These are phyloP conservation scores for Darevskia nairensis DNA, from an alignment of 2,797 vertebrate genomes.

Conservation along the genomic window DNA sequence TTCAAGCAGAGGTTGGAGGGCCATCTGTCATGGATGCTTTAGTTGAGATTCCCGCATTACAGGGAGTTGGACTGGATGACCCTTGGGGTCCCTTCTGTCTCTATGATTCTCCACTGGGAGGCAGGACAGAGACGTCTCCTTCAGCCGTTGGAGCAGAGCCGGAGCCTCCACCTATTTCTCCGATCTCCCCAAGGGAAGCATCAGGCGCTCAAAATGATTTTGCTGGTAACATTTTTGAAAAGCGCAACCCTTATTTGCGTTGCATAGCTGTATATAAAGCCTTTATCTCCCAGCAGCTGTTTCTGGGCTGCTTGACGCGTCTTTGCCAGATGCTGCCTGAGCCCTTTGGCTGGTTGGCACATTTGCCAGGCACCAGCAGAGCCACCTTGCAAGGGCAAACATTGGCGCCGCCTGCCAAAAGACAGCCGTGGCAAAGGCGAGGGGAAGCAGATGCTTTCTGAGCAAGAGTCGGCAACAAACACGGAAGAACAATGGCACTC, in stretches of 20 bases:
- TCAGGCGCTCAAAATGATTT: not conserved
- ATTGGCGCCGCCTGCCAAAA: not conserved
- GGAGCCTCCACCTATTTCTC: not conserved
- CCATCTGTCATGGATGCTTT: too few species aligned
- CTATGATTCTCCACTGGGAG: too few species aligned
- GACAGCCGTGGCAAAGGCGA: not conserved
- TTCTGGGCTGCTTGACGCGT: not conserved
- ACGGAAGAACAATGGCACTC: not conserved
- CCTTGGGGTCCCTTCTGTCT: too few species aligned
- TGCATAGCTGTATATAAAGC: not conserved
- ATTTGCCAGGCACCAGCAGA: not conserved
- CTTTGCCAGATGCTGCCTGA: not conserved
- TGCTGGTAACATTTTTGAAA: not conserved
- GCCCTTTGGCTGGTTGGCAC: not conserved
- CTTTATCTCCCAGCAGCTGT: not conserved
- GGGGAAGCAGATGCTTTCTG: not conserved
- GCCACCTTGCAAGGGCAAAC: not conserved
- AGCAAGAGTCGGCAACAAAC: not conserved
- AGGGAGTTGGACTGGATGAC: too few species aligned
- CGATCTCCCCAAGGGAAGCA: not conserved
- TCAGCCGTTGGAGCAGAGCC: not conserved
- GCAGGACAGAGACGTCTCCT: not conserved
- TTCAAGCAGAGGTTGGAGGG: too few species aligned
- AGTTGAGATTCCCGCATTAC: too few species aligned
- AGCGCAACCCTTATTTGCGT: not conserved